Conservation (phyloP, 2,797 vertebrate genomes). For the Loris lydekkerianus region DNA sequence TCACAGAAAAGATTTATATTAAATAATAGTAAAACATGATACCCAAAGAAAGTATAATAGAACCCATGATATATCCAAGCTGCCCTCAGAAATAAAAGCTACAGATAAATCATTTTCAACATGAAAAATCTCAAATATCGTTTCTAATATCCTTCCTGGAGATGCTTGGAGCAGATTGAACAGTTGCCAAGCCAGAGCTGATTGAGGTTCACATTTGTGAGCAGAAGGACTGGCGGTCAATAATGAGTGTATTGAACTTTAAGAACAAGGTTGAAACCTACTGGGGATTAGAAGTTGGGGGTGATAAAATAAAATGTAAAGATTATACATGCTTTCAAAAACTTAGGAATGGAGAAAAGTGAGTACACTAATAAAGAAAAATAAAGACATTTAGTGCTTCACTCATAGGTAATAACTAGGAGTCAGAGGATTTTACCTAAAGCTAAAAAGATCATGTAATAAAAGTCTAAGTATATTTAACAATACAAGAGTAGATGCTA, state of each 20-base stretch:
- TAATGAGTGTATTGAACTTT: not conserved
- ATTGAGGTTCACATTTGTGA: not conserved
- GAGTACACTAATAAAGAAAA: no score
- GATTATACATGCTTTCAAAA: not conserved
- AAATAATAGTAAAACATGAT: not conserved
- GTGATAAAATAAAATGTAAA: not conserved
- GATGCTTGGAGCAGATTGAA: not conserved
- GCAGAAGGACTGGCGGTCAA: not conserved
- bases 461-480: not conserved
- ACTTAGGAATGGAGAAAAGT: not conserved
- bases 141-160: not conserved
- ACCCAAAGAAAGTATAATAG: not conserved
- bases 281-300: not conserved
- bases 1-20: not conserved
- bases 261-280: not conserved
- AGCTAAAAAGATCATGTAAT: not conserved
- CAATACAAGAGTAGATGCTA: not conserved
- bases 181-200: not conserved
- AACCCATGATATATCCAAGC: not conserved
- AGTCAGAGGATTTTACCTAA: not conserved
- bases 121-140: not conserved
- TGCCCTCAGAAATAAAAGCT: not conserved
- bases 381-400: not conserved
- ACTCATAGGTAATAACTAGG: not conserved
- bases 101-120: not conserved